Evolutionary conservation across 2,888 invertebrate genomes (phyloP).

Genomic region (Neoaliturus tenellus): DNA sequence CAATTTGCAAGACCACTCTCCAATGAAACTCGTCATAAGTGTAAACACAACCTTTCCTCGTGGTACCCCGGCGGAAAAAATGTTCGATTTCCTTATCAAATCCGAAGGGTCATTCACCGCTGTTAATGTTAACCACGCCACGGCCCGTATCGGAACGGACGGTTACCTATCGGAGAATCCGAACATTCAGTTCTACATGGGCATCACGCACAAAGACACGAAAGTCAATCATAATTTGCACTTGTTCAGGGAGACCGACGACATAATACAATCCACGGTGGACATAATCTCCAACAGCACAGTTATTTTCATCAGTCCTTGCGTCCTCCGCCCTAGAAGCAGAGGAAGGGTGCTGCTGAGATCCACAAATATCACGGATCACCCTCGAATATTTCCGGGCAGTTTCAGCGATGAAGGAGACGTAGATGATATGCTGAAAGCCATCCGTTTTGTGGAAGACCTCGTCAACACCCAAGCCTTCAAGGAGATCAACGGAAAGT

Average conservation of each 20-base stretch:
- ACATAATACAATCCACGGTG: neutral
- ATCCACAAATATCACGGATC: neutral
- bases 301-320: neutral
- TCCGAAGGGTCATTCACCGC: neutral
- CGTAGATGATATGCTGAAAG: neutral
- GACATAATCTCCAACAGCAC: neutral
- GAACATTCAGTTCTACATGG: neutral
- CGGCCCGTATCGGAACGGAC: neutral
- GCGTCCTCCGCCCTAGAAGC: neutral
- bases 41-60: neutral
- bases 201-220: neutral
- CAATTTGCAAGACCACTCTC: conserved; percentile 27
- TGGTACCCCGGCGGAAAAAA: neutral
- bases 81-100: neutral
- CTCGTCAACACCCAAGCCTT: neutral
- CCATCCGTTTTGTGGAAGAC: neutral
- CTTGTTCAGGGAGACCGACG: neutral
- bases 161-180: neutral
- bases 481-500: neutral
- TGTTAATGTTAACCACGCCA: neutral
- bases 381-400: neutral
- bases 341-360: conserved; percentile 6
- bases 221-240: neutral
- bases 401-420: neutral
- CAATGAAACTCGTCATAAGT: conserved; percentile 5